Percentiles rank a stretch among this genome's conserved stretches.
Evolutionary conservation across 2,113 vertebrate genomes (phyloP).

Genomic region (Petrocephalus microphthalmus): DNA sequence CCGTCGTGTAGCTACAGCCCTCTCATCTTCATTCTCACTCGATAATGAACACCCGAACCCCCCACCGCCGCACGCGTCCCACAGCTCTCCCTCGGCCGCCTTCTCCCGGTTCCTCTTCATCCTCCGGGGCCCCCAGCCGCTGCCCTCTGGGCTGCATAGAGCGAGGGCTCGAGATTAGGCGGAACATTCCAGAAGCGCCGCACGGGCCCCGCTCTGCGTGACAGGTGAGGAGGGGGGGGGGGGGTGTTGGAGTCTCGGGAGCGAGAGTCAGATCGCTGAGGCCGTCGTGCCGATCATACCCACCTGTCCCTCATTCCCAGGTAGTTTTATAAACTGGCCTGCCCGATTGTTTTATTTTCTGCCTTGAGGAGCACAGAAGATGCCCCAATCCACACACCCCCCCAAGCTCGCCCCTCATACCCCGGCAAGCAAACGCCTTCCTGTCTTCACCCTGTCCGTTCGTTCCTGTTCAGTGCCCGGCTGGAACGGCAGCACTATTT

Average conservation of each 20-base stretch:
- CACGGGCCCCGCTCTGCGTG: background rate
- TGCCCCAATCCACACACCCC: background rate
- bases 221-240: background rate
- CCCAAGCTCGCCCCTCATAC: background rate
- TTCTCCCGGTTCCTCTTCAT: background rate
- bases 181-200: background rate
- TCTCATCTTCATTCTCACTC: constrained; percentile 5
- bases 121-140: background rate
- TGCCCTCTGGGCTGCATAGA: background rate
- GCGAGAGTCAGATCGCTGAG: background rate
- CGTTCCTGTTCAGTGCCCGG: background rate
- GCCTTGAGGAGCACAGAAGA: background rate
- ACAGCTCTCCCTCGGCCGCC: background rate
- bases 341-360: background rate
- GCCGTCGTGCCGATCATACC: background rate
- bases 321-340: background rate
- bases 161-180: background rate
- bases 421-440: background rate
- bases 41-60: constrained; percentile 5
- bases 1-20: background rate
- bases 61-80: background rate
- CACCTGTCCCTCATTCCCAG: background rate
- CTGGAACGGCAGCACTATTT: background rate
- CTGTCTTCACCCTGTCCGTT: background rate
- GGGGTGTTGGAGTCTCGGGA: background rate